A percentile compares a stretch with the other conserved stretches of the same genome.
Evolutionary conservation across 2,797 vertebrate species (phyloP).

Genomic region (Prionace glauca): DNA sequence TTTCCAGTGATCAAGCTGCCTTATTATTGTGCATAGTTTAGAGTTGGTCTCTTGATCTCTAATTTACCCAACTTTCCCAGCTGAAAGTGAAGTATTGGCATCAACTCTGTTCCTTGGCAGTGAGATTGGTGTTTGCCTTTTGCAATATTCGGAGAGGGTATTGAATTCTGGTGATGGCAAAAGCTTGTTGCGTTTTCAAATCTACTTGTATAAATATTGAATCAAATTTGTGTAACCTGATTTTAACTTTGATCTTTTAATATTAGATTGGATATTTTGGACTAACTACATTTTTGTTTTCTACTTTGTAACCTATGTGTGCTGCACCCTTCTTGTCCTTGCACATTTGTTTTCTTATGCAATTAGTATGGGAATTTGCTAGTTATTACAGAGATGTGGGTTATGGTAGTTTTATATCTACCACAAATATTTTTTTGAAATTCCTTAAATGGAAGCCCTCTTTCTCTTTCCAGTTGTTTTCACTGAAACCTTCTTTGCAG

Average conservation of each 20-base stretch:
- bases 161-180: not conserved
- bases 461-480: not conserved
- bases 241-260: not conserved
- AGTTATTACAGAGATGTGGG: not conserved
- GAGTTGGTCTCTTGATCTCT: not conserved
- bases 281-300: not conserved
- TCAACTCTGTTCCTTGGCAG: not conserved
- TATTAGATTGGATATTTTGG: not conserved
- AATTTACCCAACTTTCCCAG: not conserved
- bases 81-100: not conserved
- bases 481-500: not conserved
- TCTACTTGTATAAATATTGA: not conserved
- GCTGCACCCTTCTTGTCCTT: not conserved
- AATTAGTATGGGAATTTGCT: not conserved
- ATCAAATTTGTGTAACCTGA: not conserved
- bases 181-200: not conserved
- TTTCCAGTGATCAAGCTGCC: not conserved
- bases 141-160: not conserved
- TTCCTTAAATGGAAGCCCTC: not conserved
- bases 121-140: not conserved
- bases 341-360: not conserved
- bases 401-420: not conserved
- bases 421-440: not conserved
- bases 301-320: not conserved
- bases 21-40: not conserved